A percentile compares a stretch with the other conserved stretches of the same genome.
Evolutionary conservation across 2,888 invertebrate genomes (phyloP).

Genomic region (Geophilus truncorum): DNA sequence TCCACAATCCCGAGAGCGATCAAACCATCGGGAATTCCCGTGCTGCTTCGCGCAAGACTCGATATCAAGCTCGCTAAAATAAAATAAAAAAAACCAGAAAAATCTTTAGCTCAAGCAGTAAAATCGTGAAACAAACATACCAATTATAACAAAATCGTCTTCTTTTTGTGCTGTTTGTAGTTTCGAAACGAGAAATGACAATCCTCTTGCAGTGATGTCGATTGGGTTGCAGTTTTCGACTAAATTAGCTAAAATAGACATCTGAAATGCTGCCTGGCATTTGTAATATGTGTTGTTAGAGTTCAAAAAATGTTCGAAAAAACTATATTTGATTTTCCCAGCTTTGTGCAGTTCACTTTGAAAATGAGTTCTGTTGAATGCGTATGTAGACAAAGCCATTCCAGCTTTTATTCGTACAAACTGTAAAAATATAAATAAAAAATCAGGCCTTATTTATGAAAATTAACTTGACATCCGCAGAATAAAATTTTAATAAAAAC

Average conservation of each 20-base stretch:
- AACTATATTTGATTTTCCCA: slow-evolving; percentile 18
- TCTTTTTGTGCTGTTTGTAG: slow-evolving; percentile 22
- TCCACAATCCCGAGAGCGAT: slow-evolving; percentile 30
- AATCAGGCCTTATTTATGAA: no score
- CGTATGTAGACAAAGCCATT: slow-evolving; percentile 31
- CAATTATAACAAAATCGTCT: slow-evolving; percentile 32
- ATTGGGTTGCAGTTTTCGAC: slow-evolving; percentile 8
- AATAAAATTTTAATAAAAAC: neutral
- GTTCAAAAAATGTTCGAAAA: slow-evolving; percentile 25
- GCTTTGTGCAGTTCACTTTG: slow-evolving; percentile 18
- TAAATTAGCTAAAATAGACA: slow-evolving; percentile 29
- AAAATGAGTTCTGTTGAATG: slow-evolving; percentile 27
- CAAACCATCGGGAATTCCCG: slow-evolving; percentile 32
- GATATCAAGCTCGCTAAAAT: slow-evolving; percentile 30
- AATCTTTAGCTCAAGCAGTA: neutral
- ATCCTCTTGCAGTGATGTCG: slow-evolving; percentile 1
- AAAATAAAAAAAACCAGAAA: neutral
- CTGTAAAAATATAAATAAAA: neutral
- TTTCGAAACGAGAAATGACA: slow-evolving; percentile 19
- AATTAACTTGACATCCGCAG: no score
- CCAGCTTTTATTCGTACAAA: slow-evolving; percentile 32
- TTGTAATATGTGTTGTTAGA: neutral
- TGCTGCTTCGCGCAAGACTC: slow-evolving; percentile 26
- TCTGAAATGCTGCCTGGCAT: slow-evolving; percentile 31
- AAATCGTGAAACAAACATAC: neutral